Conservation (phyloP, 2,797 vertebrate genomes). For the Coranthus polyacanthus region DNA sequence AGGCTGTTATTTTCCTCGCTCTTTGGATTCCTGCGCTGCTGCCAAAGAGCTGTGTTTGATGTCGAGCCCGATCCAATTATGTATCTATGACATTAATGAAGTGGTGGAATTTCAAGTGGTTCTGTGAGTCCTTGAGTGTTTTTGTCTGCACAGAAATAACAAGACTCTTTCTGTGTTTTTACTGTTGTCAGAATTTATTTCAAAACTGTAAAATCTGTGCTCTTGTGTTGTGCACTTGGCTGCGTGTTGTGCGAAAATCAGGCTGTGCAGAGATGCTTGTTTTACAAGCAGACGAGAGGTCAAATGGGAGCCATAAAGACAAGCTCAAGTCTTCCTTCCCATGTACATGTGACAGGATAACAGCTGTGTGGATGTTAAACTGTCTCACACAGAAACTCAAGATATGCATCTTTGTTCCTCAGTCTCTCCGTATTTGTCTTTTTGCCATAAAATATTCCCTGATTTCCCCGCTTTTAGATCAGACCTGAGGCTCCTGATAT, state of each 20-base stretch:
- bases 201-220: slow-evolving; percentile 12
- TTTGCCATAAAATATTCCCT: slow-evolving; percentile 16
- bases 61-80: slow-evolving; percentile 67
- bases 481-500: slow-evolving; percentile 40
- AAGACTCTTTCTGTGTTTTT: slow-evolving; percentile 9
- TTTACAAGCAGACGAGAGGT: slow-evolving; percentile 63
- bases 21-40: slow-evolving; percentile 68
- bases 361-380: slow-evolving; percentile 70
- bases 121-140: slow-evolving; percentile 38
- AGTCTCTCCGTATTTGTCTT: slow-evolving; percentile 14
- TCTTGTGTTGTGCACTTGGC: slow-evolving; percentile 20
- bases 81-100: slow-evolving; percentile 52
- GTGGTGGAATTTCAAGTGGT: slow-evolving; percentile 50
- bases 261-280: slow-evolving; percentile 44
- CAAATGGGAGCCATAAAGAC: slow-evolving; percentile 70
- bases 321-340: slow-evolving; percentile 64
- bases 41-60: slow-evolving; percentile 78
- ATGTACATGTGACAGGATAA: slow-evolving; percentile 76
- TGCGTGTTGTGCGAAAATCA: slow-evolving; percentile 35
- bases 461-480: slow-evolving; percentile 5
- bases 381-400: slow-evolving; percentile 50
- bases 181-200: background rate
- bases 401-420: slow-evolving; percentile 49
- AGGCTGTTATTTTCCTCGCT: slow-evolving; percentile 64
- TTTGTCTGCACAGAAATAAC: slow-evolving; percentile 26